Conservation (phyloP, 2,888 invertebrate species). For the Pinctada fucata region DNA sequence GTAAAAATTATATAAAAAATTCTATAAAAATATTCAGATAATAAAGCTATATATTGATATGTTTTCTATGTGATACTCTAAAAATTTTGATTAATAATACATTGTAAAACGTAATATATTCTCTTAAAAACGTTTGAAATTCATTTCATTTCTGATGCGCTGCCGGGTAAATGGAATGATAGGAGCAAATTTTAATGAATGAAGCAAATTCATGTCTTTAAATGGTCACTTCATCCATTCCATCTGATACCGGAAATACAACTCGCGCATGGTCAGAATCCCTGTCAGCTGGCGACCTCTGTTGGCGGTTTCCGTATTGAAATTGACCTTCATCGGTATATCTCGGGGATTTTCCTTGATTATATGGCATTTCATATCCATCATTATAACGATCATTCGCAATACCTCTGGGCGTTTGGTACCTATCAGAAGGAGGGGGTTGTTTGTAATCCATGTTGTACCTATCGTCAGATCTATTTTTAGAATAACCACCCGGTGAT, state of each 20-base stretch:
- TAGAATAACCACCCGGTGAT: background rate
- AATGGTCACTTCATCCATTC: conserved; percentile 27
- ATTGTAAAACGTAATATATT: background rate
- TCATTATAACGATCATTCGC: background rate
- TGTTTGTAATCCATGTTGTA: background rate
- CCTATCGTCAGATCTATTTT: background rate
- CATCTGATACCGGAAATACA: conserved; percentile 24
- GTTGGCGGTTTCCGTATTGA: background rate
- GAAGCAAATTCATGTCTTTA: background rate
- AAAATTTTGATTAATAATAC: background rate
- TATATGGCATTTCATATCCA: background rate
- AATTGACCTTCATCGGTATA: background rate
- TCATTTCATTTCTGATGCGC: too few relatives aligned
- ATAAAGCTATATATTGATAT: too few relatives aligned
- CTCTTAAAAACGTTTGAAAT: background rate
- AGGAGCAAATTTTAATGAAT: too few relatives aligned
- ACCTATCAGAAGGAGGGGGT: background rate
- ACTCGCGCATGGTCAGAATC: conserved; percentile 9
- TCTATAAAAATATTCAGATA: too few relatives aligned
- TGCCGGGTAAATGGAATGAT: too few relatives aligned
- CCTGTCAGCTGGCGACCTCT: background rate
- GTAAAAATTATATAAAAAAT: too few relatives aligned
- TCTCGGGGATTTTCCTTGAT: background rate
- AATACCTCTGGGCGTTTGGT: background rate
- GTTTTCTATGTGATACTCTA: too few relatives aligned